Evolutionary conservation across 2,113 vertebrate species (phyloP), one percentile per base, ranked within the genome.

Genomic region (Nothocercus nigrocapillus): DNA sequence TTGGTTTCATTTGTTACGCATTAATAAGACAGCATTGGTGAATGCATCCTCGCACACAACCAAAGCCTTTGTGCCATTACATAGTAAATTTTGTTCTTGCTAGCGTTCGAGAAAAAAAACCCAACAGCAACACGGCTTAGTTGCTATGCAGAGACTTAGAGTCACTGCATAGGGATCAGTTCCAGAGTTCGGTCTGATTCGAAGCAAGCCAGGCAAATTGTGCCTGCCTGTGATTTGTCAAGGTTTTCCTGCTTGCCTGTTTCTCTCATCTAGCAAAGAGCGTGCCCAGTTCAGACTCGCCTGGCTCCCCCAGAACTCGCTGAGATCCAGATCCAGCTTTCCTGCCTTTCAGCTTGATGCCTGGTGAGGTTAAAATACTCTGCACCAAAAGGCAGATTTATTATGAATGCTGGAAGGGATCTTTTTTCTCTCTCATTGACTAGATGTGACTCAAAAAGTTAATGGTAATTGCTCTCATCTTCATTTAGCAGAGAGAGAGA

Each of bases 391-490:
- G 70, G 80, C 88, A 97, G 88, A 95, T 97, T 90, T 91, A 93
- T 97, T 94, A 94, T 51, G 92, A 88, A 85, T 94, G 92, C 93
- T 95, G 58, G 86, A 94, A 85, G 89, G 56, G 44, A 86, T 79
- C 87, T 93, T 96, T 95, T 96, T 91, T 92, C 82, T 86, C 75
- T 97, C 95, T 96, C 90, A 92, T 89, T 97, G 96, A 97, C 93
- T 96, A 97, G 82, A 97, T 95, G 93, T 86, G 95, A 98, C 97
- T 98, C 95, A 89, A 97, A 98, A 97, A 97, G 96, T 97, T 98
- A 97, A 98, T 97, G 95, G 96, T 95, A 97, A 98, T 97, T 97
- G 97, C 95, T 96, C 95, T 97, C 97, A 96, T 97, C 95, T 98
- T 97, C 97, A 98, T 98, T 98, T 97, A 97, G 95, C 91, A 90